These are phyloP conservation scores for Pristis pectinata DNA, from an alignment of 2,797 vertebrate species.

Conservation along the genomic window DNA sequence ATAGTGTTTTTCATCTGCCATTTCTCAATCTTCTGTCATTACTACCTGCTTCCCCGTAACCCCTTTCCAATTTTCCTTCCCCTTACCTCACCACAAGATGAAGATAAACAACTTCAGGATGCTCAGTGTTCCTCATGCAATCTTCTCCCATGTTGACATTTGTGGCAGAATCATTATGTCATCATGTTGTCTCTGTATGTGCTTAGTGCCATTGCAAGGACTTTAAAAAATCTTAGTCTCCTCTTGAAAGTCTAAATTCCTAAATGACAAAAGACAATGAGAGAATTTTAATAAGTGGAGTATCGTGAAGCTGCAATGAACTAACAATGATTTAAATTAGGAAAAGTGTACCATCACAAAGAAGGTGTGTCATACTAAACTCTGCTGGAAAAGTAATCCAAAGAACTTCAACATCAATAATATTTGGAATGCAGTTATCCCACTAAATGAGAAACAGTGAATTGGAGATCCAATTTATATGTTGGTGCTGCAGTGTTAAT, in stretches of 20 bases:
- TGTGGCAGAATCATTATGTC: not conserved
- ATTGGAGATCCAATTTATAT: not conserved
- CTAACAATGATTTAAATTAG: not conserved
- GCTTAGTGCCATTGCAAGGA: not conserved
- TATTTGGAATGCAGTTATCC: not conserved
- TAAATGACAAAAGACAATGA: not conserved
- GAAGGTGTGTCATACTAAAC: not conserved
- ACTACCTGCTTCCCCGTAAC: not conserved
- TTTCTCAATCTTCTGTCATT: not conserved
- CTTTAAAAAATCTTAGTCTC: not conserved
- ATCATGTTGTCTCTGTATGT: not conserved
- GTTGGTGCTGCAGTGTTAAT: not conserved
- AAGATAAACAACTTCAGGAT: not conserved
- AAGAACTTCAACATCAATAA: not conserved
- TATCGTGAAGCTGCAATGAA: not conserved
- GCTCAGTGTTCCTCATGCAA: not conserved
- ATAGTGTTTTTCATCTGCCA: too few relatives aligned
- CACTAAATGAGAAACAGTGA: not conserved
- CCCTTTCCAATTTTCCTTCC: not conserved
- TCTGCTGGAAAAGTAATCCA: not conserved
- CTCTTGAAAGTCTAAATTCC: not conserved
- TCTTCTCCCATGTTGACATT: not conserved
- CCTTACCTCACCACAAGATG: not conserved
- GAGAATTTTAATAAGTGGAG: not conserved
- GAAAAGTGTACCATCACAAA: not conserved